Base-by-base conservation (phyloP, 1,140 invertebrate genomes). In the Psix sp. region DNA sequence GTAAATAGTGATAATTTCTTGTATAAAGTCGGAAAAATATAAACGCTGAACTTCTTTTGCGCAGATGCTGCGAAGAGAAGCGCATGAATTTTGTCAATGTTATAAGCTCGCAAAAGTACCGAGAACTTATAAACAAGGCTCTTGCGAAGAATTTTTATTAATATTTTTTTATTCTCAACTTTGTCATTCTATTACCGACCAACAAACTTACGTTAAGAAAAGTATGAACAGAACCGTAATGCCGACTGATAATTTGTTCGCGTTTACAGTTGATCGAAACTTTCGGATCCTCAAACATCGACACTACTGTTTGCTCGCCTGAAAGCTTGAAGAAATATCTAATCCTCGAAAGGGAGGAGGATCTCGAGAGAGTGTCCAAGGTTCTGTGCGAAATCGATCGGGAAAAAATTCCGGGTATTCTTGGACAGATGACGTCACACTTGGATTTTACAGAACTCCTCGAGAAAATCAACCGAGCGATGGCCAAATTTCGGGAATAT, bases 401-500 rank as follows among this genome's bases (percentile, higher is more conserved):
- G 9, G 54, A 45, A 1, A 77, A 77, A 46, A 81, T 86, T 48
- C 83, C 82, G 0, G 62, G 63, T 4, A 83, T 86, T 72, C 63
- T 86, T 7, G 76, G 78, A 3, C 76, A 74, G 26, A 45, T 85
- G 24, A 77, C 82, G 35, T 78, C 80, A 20, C 82, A 85, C 40
- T 57, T 85, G 11, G 79, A 86, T 33, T 85, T 85, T 17, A 62
- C 38, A n/a, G 78, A 80, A 9, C 26, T 85, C 5, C 15, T 85
- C 16, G 78, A 77, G 16, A 80, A 81, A 77, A 57, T 83, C 5
- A 80, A 79, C 36, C 80, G 80, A 0, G 83, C 72, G 5, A 84
- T 83, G 77, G 82, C 79, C 0, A 83, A 83, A 62, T 85, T 86
- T 52, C 77, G 73, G 1, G 66, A 80, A 9, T 86, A 85, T 48